These are phyloP conservation scores for Netelia melanura DNA, from an alignment of 2,888 invertebrate genomes.

Conservation along the genomic window DNA sequence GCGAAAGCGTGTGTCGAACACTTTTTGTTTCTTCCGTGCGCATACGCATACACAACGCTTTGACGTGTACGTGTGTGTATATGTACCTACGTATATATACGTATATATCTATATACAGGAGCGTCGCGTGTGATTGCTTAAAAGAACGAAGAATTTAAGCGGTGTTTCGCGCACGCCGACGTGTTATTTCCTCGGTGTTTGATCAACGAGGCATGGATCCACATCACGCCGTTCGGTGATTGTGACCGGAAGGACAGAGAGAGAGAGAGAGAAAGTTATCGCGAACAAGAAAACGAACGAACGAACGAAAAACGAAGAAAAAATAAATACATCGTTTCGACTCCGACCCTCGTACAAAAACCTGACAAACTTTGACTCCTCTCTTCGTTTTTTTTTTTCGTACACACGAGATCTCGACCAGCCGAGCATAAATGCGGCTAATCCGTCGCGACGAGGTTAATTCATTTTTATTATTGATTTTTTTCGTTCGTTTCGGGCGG, in stretches of 20 bases:
- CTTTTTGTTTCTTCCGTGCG: constrained; percentile 25
- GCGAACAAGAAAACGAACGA: not conserved
- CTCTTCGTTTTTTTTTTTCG: constrained; percentile 5
- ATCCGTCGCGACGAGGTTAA: constrained; percentile 77
- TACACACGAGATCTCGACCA: constrained; percentile 19
- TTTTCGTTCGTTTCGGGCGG: constrained; percentile 80
- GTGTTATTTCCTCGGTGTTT: constrained; percentile 16
- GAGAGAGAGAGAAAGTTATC: constrained; percentile 14
- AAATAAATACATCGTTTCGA: constrained; percentile 9
- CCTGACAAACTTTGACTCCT: constrained; percentile 6
- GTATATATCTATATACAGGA: not conserved
- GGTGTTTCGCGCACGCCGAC: constrained; percentile 26
- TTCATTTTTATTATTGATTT: constrained; percentile 82
- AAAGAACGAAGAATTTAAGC: constrained; percentile 44
- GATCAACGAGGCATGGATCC: constrained; percentile 51
- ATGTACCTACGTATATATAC: constrained; percentile 1
- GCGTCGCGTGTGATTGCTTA: constrained; percentile 47
- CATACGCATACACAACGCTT: constrained; percentile 33
- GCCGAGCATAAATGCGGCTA: constrained; percentile 77
- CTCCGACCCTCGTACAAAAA: constrained; percentile 32
- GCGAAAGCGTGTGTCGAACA: constrained; percentile 20
- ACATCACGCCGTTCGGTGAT: constrained; percentile 54
- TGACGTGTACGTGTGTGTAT: constrained; percentile 20
- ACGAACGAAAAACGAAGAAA: constrained; percentile 8
- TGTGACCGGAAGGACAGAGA: constrained; percentile 24